Percentiles rank a stretch among this genome's conserved stretches.
These are phyloP conservation scores for Oreochromis niloticus DNA, from an alignment of 2,113 vertebrate species.

Conservation along the genomic window DNA sequence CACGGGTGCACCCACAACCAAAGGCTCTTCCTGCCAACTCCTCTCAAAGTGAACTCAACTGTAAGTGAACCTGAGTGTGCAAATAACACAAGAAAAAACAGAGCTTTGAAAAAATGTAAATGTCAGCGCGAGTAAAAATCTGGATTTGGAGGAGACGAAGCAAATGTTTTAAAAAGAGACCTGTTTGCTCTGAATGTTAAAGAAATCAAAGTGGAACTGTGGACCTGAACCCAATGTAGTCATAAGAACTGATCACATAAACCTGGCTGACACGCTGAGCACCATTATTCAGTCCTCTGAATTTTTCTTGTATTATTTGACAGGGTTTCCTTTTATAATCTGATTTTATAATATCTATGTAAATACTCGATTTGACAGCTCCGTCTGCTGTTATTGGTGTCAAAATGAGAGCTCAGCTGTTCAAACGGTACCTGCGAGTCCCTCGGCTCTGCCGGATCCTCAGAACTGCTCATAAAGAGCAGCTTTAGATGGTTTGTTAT, in stretches of 20 bases:
- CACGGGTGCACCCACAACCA: background rate
- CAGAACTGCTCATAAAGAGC: slow-evolving; percentile 11
- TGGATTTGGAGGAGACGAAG: background rate
- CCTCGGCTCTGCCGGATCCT: background rate
- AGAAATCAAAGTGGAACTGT: background rate
- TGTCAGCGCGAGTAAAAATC: background rate
- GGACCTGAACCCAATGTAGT: background rate
- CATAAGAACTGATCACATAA: background rate
- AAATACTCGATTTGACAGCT: background rate
- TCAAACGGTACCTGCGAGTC: background rate
- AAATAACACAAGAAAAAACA: background rate
- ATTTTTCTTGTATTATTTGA: background rate
- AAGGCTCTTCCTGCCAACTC: accelerated
- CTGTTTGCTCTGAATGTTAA: background rate
- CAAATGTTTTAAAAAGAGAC: background rate
- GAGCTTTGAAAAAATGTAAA: background rate
- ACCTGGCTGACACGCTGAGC: background rate
- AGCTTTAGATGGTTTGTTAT: background rate
- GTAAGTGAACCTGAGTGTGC: background rate
- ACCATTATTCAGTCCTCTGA: background rate
- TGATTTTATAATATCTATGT: background rate
- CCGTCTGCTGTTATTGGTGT: slow-evolving; percentile 22
- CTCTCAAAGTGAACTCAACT: background rate
- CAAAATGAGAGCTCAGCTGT: slow-evolving; percentile 4
- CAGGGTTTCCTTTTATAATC: background rate